A percentile compares a stretch with the other conserved stretches of the same genome.
phyloP scores from a whole-genome alignment of 1,140 invertebrate genomes.

The Aphelenchoides avenae region DNA sequence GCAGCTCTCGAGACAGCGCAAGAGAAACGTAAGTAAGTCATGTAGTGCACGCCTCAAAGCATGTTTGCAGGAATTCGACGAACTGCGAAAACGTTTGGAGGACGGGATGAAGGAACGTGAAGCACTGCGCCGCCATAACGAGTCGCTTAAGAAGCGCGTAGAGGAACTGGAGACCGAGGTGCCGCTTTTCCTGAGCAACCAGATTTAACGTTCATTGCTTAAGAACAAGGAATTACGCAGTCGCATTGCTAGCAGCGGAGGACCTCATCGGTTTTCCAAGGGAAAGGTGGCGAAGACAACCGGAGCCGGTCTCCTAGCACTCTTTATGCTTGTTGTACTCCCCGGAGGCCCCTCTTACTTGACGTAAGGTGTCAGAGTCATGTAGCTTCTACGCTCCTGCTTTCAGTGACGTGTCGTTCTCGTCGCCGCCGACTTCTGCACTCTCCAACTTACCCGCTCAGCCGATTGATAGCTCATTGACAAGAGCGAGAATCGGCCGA shows the following conservation, averaged over 20 bases:
- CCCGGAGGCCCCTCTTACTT: not conserved
- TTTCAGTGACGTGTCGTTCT: no score
- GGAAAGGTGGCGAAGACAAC: not conserved
- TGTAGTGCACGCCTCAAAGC: not conserved
- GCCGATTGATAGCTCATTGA: not conserved
- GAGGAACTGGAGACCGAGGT: constrained; percentile 13
- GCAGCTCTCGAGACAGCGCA: constrained; percentile 16
- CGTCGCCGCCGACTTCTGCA: not conserved
- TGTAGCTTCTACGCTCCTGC: not conserved
- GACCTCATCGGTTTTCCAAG: no score
- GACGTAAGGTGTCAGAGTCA: not conserved
- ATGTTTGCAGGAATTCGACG: constrained; percentile 16
- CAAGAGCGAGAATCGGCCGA: not conserved
- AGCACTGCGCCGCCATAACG: constrained; percentile 1
- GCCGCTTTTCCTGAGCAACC: not conserved
- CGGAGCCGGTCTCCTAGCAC: constrained; percentile 1
- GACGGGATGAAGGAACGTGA: not conserved
- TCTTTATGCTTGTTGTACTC: not conserved
- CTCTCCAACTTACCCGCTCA: not conserved
- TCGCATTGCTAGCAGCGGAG: no score
- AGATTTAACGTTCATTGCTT: not conserved
- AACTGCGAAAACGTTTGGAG: constrained; percentile 5
- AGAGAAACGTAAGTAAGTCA: constrained; percentile 10
- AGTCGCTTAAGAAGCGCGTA: constrained; percentile 21
- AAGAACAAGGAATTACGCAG: constrained; percentile 6